Base-by-base conservation (phyloP, 2,797 vertebrate species). In the Microctenopoma lineatum region DNA sequence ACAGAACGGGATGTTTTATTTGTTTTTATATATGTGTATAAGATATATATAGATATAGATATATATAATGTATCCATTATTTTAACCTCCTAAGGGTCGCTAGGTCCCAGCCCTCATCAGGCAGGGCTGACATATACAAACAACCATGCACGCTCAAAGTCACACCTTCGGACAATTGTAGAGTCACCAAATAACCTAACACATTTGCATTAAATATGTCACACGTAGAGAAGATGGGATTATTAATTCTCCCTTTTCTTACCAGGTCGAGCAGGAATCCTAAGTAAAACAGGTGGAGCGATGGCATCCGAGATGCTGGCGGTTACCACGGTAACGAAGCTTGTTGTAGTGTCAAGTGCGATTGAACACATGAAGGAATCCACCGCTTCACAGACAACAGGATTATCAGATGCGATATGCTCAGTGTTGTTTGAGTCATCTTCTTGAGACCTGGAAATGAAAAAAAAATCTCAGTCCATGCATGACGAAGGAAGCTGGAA, bases 251-350 rank as follows among this genome's bases (percentile, higher is more conserved):
- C 3, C 7, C 11, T 15, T 42, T 18, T 88, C 94, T 94, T 87
- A 98, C 97, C 92, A 0, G 95, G 66, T 64, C 81, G 75, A 8
- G 84, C 6, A 39, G 94, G 95, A 54, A 82, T 73, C 60, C 91
- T 87, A 7, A 92, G 84, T 75, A 94, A 67, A 6, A 89, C 72
- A 0, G 95, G 91, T 0, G 54, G 53, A 18, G 82, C 73, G 1
- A 4, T 52, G 0, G 53, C 81, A 0, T 77, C 41, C 2, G 46
- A 38, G 45, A 93, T 7, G 79, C 88, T 88, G 84, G 96, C 66
- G 52, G 84, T 93, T 79, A 96, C 79, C 66, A 89, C 11, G 12
- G 94, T 80, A n/a, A 89, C 84, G 54, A 38, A 73, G 66, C 80
- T 87, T 50, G 82, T 59, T 0, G 58, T 70, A 5, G 66, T 21